Conservation (phyloP, 2,113 vertebrate species). For the Lophius piscatorius region DNA sequence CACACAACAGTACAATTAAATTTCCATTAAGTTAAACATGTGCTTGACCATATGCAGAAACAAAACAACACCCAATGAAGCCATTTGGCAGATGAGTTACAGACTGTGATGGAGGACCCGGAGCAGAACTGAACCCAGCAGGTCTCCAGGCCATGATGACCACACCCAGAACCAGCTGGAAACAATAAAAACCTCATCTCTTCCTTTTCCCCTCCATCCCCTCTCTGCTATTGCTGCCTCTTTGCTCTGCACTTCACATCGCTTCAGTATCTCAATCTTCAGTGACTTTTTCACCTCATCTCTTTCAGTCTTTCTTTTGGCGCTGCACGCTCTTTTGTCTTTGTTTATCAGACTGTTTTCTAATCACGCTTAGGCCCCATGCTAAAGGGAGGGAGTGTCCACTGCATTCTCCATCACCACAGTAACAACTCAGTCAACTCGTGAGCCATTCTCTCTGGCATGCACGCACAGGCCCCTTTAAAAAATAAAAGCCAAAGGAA, state of each 20-base stretch:
- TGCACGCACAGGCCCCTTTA: slow-evolving; percentile 38
- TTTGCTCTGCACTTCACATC: slow-evolving; percentile 8
- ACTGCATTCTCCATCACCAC: slow-evolving; percentile 58
- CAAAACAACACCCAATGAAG: slow-evolving; percentile 44
- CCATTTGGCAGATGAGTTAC: slow-evolving; percentile 64
- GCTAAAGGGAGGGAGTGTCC: slow-evolving; percentile 57
- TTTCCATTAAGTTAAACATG: slow-evolving; percentile 13
- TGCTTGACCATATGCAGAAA: slow-evolving; percentile 31
- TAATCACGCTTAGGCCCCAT: slow-evolving; percentile 30
- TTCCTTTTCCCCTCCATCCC: slow-evolving; percentile 37
- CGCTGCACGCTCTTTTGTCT: slow-evolving; percentile 21
- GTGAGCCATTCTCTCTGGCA: slow-evolving; percentile 67
- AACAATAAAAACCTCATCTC: slow-evolving; percentile 70
- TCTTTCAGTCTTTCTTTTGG: slow-evolving; percentile 9
- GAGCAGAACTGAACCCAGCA: slow-evolving; percentile 58
- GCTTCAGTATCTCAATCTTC: slow-evolving; percentile 7
- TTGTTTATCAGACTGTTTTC: slow-evolving; percentile 26
- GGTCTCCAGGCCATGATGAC: slow-evolving; percentile 65
- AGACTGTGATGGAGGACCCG: slow-evolving; percentile 50
- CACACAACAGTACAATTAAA: slow-evolving; percentile 24
- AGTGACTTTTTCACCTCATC: slow-evolving; percentile 4
- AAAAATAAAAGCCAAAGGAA: slow-evolving; percentile 30
- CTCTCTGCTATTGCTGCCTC: slow-evolving; percentile 10
- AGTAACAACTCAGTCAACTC: slow-evolving; percentile 60
- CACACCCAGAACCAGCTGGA: slow-evolving; percentile 79